Evolutionary conservation across 2,888 invertebrate genomes (phyloP), one percentile per base, ranked within the genome.

Genomic region (Meliscaeva auricollis): DNA sequence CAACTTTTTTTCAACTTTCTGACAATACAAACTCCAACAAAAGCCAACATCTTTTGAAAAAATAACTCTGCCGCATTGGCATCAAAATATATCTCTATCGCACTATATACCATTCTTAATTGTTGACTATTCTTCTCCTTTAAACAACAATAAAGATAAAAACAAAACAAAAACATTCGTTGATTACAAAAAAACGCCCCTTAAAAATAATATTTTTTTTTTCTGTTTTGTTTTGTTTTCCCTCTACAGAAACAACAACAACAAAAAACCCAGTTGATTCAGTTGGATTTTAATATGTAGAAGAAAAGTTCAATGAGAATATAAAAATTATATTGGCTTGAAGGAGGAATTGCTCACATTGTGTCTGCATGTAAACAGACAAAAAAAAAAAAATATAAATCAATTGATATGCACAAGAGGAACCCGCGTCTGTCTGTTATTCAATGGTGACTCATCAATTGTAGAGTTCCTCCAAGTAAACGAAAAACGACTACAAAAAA

Each of bases 181-280:
- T 70, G 80, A 81, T 75, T 81, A 68, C 75, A 54, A 80, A 69
- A 54, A 13, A 75, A 54, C 80, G 62, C 80, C 75, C 64, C 69
- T 56, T 48, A 38, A 62, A 62, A 58, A 44, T 35, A 20, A 52
- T 48, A 38, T 68, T 41, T 35, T 11, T 15, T 15, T 35, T n/a
- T n/a, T n/a, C n/a, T n/a, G n/a, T n/a, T n/a, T 60, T 38, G 38
- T 41, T 41, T 41, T 38, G 13, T 30, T 46, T 41, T 13, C 6
- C 20, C 15, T 38, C 11, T 58, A 26, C 7, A 35, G 11, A 30
- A 38, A 58, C 7, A 30, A 44, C 44, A 60, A 46, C 7, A 46
- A 35, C 38, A 52, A 38, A 35, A 38, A 41, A 22, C 13, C 7
- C 4, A 56, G n/a, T 54, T 54, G 54, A 54, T 15, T 77, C 62